A percentile compares a stretch with the other conserved stretches of the same genome.
Evolutionary conservation across 2,797 vertebrate species (phyloP).

Genomic region (Enteromius afrohamiltoni): DNA sequence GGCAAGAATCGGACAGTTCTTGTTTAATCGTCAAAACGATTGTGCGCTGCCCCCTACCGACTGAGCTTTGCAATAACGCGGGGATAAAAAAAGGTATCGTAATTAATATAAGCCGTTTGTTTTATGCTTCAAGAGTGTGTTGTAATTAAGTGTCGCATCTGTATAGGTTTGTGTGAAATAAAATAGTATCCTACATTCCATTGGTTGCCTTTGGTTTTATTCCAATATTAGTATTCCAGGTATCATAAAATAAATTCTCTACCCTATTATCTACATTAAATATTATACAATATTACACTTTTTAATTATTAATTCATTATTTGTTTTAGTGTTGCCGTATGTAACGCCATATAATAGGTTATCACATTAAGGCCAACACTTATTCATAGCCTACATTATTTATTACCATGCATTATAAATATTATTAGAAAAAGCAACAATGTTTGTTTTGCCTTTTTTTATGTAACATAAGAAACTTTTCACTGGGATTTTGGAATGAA

Average conservation of each 20-base stretch:
- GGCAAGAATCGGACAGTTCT: neutral
- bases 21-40: neutral
- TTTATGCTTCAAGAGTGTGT: neutral
- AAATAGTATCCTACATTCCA: neutral
- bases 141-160: neutral
- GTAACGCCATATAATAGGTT: neutral
- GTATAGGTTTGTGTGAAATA: neutral
- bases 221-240: neutral
- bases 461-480: neutral
- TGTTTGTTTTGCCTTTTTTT: neutral
- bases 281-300: neutral
- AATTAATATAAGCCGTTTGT: neutral
- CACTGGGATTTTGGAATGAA: neutral
- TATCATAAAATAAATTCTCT: neutral
- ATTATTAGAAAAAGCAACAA: neutral
- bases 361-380: neutral
- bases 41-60: slow-evolving; percentile 13
- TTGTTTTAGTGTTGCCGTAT: neutral
- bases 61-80: neutral
- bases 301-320: neutral
- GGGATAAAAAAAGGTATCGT: too few species aligned
- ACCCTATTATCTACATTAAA: neutral
- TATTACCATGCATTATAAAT: neutral
- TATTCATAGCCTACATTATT: neutral
- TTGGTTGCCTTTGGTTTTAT: neutral